Conservation (phyloP, 2,888 invertebrate genomes). For the Caenorhabditis sp. region DNA sequence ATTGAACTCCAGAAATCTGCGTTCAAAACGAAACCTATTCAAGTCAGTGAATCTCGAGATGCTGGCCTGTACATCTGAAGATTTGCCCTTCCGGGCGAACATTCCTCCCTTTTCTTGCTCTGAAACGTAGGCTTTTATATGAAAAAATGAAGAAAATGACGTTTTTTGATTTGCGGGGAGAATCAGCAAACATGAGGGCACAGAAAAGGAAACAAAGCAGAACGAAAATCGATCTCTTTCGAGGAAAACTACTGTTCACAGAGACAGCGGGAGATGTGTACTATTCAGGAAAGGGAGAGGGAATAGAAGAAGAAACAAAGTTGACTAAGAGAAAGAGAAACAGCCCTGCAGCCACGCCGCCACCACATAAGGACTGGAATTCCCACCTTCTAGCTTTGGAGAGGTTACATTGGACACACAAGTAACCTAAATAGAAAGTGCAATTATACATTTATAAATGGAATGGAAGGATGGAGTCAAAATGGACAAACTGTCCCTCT, state of each 20-base stretch:
- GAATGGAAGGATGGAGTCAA: constrained; percentile 7
- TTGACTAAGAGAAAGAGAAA: too few relatives aligned
- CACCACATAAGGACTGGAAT: too few relatives aligned
- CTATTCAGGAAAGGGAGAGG: too few relatives aligned
- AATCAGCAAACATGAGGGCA: constrained; percentile 42
- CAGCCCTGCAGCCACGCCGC: too few relatives aligned
- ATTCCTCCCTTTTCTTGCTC: too few relatives aligned
- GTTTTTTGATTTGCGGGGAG: constrained; percentile 16
- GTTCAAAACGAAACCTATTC: too few relatives aligned
- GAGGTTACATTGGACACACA: background rate
- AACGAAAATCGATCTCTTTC: constrained; percentile 5
- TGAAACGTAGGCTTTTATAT: background rate
- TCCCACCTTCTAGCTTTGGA: too few relatives aligned
- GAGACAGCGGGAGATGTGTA: too few relatives aligned
- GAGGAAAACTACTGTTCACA: too few relatives aligned
- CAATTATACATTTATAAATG: constrained; percentile 2
- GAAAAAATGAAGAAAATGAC: background rate
- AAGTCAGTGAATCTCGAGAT: constrained; percentile 73
- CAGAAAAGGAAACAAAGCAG: constrained; percentile 4
- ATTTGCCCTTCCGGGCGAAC: constrained; percentile 73
- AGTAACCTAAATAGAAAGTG: background rate
- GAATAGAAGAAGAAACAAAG: too few relatives aligned
- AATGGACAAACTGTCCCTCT: constrained; percentile 5
- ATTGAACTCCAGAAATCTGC: background rate
- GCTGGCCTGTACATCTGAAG: constrained; percentile 72